Evolutionary conservation across 2,888 invertebrate species (phyloP), one percentile per base, ranked within the genome.

Genomic region (Stenoptilia bipunctidactyla): DNA sequence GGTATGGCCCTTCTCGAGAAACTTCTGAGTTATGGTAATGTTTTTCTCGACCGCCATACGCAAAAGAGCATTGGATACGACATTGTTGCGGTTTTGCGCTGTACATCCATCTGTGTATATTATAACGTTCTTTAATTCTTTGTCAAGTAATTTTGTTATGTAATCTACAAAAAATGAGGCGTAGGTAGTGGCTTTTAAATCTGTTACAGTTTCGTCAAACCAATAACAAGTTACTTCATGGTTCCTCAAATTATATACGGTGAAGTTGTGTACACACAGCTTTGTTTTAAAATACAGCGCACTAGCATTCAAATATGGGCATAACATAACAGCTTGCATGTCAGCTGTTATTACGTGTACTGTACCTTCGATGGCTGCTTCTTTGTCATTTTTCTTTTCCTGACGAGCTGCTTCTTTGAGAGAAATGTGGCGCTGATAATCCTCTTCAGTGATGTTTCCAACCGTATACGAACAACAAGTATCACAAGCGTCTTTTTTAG

Each of bases 81-180:
- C 27, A 41, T 14, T 35, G 38, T 46, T 44, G 4, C 46, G 25
- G 30, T 46, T 44, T 27, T 46, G 46, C 9, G 40, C 30, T 15
- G 46, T 46, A 33, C 44, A 44, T 10, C 42, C 46, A 42, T 46
- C 42, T 13, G 41, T 40, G 14, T 27, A 44, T 14, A 42, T 38
- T 13, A 41, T 15, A 5, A 41, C 49, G 45, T 53, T 45, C 14
- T 44, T 52, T 4, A 12, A 14, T 46, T 48, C 42, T 36, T 47
- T 37, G 15, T 47, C 41, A 37, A 49, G 37, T 39, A 50, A 40
- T 8, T 49, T 51, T n/a, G 46, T 52, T 13, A 54, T 2, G 37
- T 54, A 50, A 41, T 56, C 51, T 5, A 49, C 37, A 37, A 49
- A 50, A 42, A 52, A 53, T 14, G 52, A 50, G 8, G 53, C 54